Evolutionary conservation across 2,113 vertebrate genomes (phyloP).

Genomic region (Fregata magnificens): DNA sequence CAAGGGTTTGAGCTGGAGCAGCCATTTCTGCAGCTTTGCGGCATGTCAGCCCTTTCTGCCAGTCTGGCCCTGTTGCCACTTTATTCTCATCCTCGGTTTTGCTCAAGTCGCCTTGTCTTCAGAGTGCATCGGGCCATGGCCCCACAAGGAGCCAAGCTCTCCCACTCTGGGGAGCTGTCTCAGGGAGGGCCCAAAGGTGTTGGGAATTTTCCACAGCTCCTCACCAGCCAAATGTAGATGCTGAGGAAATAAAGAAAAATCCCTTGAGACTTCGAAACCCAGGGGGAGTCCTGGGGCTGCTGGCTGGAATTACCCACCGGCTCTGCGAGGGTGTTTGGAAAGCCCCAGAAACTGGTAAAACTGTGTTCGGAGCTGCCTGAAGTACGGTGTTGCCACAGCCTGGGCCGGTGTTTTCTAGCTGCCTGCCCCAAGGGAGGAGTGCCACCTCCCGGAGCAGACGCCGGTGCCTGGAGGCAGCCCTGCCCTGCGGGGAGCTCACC

Average conservation of each 20-base stretch:
- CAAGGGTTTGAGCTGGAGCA: background rate
- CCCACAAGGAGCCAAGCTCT: fast-evolving
- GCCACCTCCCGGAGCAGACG: background rate
- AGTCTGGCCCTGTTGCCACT: fast-evolving
- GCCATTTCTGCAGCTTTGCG: background rate
- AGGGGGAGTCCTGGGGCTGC: fast-evolving
- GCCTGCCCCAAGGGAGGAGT: background rate
- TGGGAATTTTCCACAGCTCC: background rate
- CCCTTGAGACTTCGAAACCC: background rate
- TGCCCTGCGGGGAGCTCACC: background rate
- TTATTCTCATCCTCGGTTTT: fast-evolving
- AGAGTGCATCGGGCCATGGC: fast-evolving
- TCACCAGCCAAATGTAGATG: background rate
- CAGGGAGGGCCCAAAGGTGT: fast-evolving
- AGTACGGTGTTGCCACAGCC: fast-evolving
- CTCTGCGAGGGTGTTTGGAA: background rate
- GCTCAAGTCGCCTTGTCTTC: background rate
- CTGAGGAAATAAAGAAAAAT: background rate
- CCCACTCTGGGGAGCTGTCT: fast-evolving
- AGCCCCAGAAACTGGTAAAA: background rate
- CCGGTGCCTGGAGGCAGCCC: background rate
- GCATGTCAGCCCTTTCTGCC: background rate
- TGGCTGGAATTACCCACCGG: background rate
- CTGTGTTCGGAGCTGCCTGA: fast-evolving
- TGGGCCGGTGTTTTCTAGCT: background rate